Evolutionary conservation across 2,888 invertebrate species (phyloP), one percentile per base, ranked within the genome.

Genomic region (Crocallis elinguaria): DNA sequence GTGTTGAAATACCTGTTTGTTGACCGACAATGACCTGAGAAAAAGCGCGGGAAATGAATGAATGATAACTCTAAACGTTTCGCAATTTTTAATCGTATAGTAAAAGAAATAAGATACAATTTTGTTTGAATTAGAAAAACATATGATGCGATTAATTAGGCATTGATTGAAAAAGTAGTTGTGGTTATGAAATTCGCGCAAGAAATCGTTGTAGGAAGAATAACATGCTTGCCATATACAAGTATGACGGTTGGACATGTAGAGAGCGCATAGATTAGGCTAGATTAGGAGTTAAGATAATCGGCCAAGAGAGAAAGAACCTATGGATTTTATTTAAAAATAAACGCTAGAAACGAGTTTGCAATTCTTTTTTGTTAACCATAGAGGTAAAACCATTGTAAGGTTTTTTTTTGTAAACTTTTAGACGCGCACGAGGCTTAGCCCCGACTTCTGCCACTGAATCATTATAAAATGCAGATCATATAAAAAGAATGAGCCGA

Each of bases 21-120:
- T 85, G 86, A 85, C 86, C 86, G 86, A 79, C 79, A 83, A 73
- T 86, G 83, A 86, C 84, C 86, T 84, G 77, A 74, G 77, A 82
- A 84, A 80, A 85, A 82, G 82, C 80, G 83, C 77, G 82, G 80
- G 80, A 81, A 82, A 78, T 52, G 49, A 36, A 51, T 60, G 48
- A 72, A 67, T 68, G 66, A 62, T 71, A 58, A 68, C 64, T 60
- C 49, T 16, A 21, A n/a, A 11, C n/a, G 45, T 30, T 53, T 43
- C 41, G 29, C 17, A 19, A 61, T 44, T 44, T 43, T 51, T 3
- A 27, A 8, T 37, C 45, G 43, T 61, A 61, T 17, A 1, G 0
- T 6, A 0, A 6, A 6, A 6, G 0, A 0, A 0, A 0, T 61
- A 57, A 50, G 23, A 52, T 33, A 3, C 2, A 4, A 9, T 38